Evolutionary conservation across 2,797 vertebrate species (phyloP).

Genomic region (Sebastes iracundus): DNA sequence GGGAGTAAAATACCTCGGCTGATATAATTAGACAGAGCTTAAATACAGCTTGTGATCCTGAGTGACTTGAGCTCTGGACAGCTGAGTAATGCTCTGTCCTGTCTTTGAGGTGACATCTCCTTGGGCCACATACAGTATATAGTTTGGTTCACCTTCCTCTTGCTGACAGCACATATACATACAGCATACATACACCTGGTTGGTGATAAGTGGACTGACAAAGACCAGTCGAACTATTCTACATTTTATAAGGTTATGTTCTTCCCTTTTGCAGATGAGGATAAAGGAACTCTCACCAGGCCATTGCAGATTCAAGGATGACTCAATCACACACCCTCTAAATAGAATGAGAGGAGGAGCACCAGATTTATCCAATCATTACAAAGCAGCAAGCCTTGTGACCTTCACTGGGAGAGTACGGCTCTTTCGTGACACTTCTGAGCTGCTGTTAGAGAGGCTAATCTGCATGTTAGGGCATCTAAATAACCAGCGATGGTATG

Average conservation of each 20-base stretch:
- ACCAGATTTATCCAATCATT: slow-evolving; percentile 52
- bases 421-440: slow-evolving; percentile 2
- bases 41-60: slow-evolving; percentile 47
- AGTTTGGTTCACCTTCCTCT: neutral
- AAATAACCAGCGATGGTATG: neutral
- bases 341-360: slow-evolving; percentile 66
- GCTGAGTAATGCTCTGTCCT: neutral
- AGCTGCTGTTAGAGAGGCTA: neutral
- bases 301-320: slow-evolving; percentile 50
- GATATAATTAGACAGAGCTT: slow-evolving; percentile 53
- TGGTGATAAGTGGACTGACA: neutral
- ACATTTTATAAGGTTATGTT: too few relatives aligned
- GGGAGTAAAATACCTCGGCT: slow-evolving; percentile 36
- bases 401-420: slow-evolving; percentile 36
- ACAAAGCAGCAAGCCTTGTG: slow-evolving; percentile 48
- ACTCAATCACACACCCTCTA: slow-evolving; percentile 60
- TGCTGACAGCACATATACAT: neutral
- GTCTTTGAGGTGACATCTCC: neutral
- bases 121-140: neutral
- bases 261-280: neutral
- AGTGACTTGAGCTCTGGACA: slow-evolving; percentile 22
- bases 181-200: neutral
- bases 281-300: slow-evolving; percentile 14
- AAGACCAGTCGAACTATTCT: neutral
- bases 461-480: neutral